Conservation (phyloP, 2,113 vertebrate genomes). For the Hippopotamus amphibius region DNA sequence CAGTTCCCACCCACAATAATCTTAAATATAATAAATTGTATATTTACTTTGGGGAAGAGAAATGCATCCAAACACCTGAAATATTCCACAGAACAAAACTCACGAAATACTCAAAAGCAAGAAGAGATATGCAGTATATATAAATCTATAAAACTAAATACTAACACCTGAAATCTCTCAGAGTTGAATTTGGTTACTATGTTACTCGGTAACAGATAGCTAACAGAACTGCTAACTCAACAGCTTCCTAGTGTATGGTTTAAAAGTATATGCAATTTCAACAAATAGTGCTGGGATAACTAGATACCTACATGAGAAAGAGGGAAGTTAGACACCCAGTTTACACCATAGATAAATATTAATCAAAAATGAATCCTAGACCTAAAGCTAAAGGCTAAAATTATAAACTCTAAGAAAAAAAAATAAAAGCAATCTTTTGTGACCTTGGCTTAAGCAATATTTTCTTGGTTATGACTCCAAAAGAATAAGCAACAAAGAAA, state of each 20-base stretch:
- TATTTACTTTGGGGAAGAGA: neutral
- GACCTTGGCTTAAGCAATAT: neutral
- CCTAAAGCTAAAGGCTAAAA: conserved; percentile 12
- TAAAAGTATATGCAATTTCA: neutral
- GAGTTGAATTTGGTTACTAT: conserved; percentile 22
- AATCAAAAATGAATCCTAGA: neutral
- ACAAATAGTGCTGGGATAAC: neutral
- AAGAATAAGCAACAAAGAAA: neutral
- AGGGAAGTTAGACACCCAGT: neutral
- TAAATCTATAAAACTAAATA: neutral
- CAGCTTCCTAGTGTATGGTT: neutral
- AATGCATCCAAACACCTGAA: neutral
- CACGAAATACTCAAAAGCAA: conserved; percentile 36
- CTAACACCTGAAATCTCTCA: neutral
- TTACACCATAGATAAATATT: neutral
- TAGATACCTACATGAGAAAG: neutral
- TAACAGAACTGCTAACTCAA: neutral
- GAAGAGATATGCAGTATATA: neutral
- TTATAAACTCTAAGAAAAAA: neutral
- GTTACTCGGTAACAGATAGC: neutral
- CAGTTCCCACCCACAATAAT: neutral
- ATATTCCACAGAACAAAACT: neutral
- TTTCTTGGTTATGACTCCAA: conserved; percentile 2
- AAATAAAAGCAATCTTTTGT: conserved; percentile 20
- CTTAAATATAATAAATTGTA: neutral